phyloP scores from a whole-genome alignment of 2,797 vertebrate genomes.

The Leptatherina wallacei region DNA sequence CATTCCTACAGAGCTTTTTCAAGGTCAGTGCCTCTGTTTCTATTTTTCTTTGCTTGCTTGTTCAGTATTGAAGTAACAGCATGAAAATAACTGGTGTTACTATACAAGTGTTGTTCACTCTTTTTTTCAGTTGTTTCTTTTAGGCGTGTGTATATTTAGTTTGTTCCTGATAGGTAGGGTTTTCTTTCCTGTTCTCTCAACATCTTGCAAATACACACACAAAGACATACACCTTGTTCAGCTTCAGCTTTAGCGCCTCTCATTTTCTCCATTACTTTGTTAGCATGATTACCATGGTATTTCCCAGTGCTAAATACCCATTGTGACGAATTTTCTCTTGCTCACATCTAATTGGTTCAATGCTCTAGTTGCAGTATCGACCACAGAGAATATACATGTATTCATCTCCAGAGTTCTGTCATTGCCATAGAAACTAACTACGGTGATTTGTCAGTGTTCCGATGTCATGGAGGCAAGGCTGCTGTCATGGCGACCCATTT shows the following conservation, averaged over 20 bases:
- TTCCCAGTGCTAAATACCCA: conserved; percentile 48
- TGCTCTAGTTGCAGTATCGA: conserved; percentile 39
- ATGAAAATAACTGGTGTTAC: conserved; percentile 60
- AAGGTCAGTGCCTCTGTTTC: conserved; percentile 33
- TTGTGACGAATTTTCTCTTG: conserved; percentile 43
- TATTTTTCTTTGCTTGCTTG: conserved; percentile 35
- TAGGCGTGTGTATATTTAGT: conserved; percentile 52
- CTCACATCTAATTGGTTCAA: conserved; percentile 34
- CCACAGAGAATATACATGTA: conserved; percentile 40
- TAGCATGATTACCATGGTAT: conserved; percentile 38
- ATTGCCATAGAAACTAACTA: conserved; percentile 37
- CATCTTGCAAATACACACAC: conserved; percentile 45
- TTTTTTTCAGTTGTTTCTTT: conserved; percentile 14
- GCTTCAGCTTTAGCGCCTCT: conserved; percentile 27
- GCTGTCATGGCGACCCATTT: conserved; percentile 94
- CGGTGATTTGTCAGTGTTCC: conserved; percentile 87
- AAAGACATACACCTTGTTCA: conserved; percentile 41
- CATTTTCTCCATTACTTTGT: conserved; percentile 31
- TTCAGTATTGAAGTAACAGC: conserved; percentile 59
- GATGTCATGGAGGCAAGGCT: conserved; percentile 87
- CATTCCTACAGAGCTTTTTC: conserved; percentile 42
- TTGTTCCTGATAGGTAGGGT: conserved; percentile 56
- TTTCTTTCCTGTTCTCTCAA: conserved; percentile 39
- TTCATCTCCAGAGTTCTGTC: conserved; percentile 54
- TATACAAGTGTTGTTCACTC: conserved; percentile 38